These are phyloP conservation scores for Alentia gelatinosa DNA, from an alignment of 2,888 invertebrate species.

Conservation along the genomic window DNA sequence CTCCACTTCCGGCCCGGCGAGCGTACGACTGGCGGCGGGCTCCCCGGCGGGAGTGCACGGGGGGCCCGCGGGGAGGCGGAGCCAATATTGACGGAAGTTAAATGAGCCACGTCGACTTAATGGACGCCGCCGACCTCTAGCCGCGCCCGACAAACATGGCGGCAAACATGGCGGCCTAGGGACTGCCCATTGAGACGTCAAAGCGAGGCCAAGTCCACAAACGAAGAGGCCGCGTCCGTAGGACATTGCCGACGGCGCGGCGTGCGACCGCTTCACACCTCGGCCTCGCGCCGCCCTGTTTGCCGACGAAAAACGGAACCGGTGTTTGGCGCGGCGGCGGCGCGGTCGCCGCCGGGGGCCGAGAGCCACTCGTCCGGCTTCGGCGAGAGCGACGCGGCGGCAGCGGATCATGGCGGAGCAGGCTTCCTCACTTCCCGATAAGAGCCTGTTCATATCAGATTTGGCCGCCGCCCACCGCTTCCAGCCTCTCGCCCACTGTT, in stretches of 20 bases:
- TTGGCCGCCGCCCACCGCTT: background rate
- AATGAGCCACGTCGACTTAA: conserved; percentile 40
- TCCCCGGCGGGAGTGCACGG: background rate
- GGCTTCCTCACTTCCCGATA: background rate
- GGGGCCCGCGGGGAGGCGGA: background rate
- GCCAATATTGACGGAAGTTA: conserved; percentile 43
- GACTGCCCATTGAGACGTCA: conserved; percentile 17
- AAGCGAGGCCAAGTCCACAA: conserved; percentile 6
- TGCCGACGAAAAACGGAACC: conserved; percentile 44
- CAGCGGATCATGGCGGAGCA: conserved; percentile 31
- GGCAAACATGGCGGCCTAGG: conserved; percentile 11
- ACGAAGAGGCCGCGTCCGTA: background rate
- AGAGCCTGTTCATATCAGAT: conserved; percentile 51
- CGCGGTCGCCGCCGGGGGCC: background rate
- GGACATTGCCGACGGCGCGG: background rate
- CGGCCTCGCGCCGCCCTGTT: background rate
- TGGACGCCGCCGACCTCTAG: conserved; percentile 22
- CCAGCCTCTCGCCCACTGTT: background rate
- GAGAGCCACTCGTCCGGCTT: background rate
- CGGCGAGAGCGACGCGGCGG: background rate
- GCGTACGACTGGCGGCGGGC: background rate
- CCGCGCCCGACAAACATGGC: background rate
- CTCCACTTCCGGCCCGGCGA: conserved; percentile 50
- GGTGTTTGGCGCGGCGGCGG: background rate
- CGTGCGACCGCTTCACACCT: conserved; percentile 37